Percentiles rank a stretch among this genome's conserved stretches.
These are phyloP conservation scores for Idaea biselata DNA, from an alignment of 2,888 invertebrate species.

Conservation along the genomic window DNA sequence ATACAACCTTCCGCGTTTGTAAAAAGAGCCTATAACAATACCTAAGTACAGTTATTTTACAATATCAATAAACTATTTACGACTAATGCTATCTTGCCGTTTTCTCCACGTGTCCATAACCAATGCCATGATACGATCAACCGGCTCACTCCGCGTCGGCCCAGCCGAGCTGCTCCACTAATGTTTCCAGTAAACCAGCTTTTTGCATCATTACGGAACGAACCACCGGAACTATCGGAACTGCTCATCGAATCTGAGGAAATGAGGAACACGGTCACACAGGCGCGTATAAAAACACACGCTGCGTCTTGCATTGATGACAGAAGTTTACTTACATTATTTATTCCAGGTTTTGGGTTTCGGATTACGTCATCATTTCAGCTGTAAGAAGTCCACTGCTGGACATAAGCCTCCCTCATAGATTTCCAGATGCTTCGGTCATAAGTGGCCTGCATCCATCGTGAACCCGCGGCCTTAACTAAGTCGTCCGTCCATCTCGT, in stretches of 20 bases:
- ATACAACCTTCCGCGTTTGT: no score
- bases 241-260: slow-evolving; percentile 10
- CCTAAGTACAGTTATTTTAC: neutral
- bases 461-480: no score
- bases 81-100: neutral
- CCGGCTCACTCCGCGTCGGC: neutral
- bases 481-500: no score
- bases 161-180: slow-evolving; percentile 1
- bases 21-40: no score
- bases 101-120: neutral
- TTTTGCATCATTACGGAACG: slow-evolving; percentile 10
- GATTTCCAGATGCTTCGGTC: no score
- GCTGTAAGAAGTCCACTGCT: no score
- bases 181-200: slow-evolving; percentile 12
- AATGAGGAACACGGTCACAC: slow-evolving; percentile 2
- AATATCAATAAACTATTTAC: neutral
- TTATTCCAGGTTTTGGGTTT: no score
- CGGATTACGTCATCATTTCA: no score
- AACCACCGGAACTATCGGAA: slow-evolving; percentile 13
- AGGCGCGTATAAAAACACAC: neutral
- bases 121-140: neutral
- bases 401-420: no score
- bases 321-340: no score
- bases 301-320: neutral
- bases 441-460: no score